Percentiles rank a stretch among this genome's conserved stretches.
Conservation (phyloP, 2,113 vertebrate species). For the Macrotis lagotis region DNA sequence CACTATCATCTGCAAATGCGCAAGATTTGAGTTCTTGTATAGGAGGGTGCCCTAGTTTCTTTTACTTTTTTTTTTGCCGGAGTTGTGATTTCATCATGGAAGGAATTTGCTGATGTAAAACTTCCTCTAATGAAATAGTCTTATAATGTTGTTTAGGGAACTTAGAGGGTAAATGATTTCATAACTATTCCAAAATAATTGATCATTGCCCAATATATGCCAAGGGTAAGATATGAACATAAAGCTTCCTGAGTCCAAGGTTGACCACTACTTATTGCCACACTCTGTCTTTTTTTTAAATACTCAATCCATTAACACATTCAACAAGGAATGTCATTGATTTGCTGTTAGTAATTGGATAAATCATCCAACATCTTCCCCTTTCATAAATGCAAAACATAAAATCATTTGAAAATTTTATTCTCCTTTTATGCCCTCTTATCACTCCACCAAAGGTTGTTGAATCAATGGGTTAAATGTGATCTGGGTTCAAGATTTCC, state of each 20-base stretch:
- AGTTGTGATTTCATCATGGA: background rate
- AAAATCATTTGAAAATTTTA: background rate
- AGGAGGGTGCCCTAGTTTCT: background rate
- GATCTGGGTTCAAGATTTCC: background rate
- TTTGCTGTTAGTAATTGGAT: background rate
- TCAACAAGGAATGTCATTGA: background rate
- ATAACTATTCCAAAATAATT: background rate
- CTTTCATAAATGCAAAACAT: background rate
- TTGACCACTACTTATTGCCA: background rate
- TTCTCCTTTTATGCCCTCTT: background rate
- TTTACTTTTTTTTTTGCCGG: background rate
- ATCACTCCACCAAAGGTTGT: background rate
- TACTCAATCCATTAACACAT: background rate
- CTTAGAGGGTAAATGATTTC: background rate
- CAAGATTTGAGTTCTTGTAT: background rate
- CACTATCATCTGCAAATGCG: background rate
- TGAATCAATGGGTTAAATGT: background rate
- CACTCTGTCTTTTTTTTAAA: background rate
- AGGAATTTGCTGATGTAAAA: background rate
- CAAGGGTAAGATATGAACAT: background rate
- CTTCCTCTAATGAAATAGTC: background rate
- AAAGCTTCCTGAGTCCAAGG: background rate
- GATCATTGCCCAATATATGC: background rate
- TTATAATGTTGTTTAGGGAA: background rate
- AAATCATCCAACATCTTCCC: background rate